Evolutionary conservation across 1,140 invertebrate genomes (phyloP).

Genomic region (Drosophila gunungcola): DNA sequence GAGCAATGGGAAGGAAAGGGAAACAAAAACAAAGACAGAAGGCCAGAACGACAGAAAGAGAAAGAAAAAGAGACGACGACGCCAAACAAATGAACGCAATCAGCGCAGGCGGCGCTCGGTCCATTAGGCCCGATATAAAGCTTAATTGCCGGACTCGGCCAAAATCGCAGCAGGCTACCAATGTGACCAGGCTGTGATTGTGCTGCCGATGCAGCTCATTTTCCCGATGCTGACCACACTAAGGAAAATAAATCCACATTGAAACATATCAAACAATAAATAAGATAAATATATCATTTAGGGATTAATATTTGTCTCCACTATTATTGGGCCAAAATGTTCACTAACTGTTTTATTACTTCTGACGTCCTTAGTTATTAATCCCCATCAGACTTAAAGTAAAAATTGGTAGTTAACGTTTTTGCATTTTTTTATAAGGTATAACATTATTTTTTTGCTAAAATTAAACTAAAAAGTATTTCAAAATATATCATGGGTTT

Average conservation of each 20-base stretch:
- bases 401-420: no score
- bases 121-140: conserved; percentile 85
- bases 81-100: conserved; percentile 83
- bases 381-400: no score
- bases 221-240: conserved; percentile 23
- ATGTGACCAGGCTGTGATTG: conserved; percentile 70
- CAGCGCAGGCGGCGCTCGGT: conserved; percentile 83
- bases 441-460: no score
- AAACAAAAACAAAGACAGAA: not conserved
- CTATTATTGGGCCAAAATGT: no score
- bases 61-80: conserved; percentile 17
- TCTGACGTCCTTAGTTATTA: no score
- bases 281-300: no score
- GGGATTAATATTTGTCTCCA: no score
- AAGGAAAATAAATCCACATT: not conserved
- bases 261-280: no score
- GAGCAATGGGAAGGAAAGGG: conserved; percentile 16
- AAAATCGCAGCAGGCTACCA: conserved; percentile 72
- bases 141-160: conserved; percentile 82
- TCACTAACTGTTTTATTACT: no score
- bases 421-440: no score
- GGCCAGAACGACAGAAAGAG: not conserved
- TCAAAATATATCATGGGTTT: no score
- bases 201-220: conserved; percentile 47
- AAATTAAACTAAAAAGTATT: no score